These are phyloP conservation scores for Dendropsophus ebraccatus DNA, from an alignment of 2,113 vertebrate species.

Conservation along the genomic window DNA sequence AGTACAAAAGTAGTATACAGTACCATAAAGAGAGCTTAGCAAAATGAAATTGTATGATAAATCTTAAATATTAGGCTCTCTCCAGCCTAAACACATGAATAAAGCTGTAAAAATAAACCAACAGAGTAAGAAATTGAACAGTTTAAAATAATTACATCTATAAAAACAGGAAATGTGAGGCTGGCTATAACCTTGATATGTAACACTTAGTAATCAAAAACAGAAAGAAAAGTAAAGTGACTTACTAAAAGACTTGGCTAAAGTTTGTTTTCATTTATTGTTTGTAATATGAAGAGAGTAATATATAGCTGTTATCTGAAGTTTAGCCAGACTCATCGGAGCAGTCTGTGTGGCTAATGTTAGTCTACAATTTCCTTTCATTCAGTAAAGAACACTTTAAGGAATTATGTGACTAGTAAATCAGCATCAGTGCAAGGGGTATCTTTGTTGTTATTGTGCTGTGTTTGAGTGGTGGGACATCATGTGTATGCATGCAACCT, in stretches of 20 bases:
- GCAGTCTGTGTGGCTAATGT: neutral
- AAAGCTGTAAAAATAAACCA: slow-evolving; percentile 47
- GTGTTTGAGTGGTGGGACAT: too few relatives aligned
- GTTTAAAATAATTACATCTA: slow-evolving; percentile 43
- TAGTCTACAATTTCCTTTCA: slow-evolving; percentile 3
- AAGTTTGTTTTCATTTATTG: neutral
- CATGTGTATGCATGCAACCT: too few relatives aligned
- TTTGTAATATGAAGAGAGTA: neutral
- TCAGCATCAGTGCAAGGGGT: too few relatives aligned
- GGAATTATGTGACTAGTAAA: too few relatives aligned
- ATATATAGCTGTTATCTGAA: neutral
- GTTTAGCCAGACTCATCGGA: neutral
- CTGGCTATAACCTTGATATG: slow-evolving; percentile 5
- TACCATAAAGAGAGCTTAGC: slow-evolving; percentile 42
- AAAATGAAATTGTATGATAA: slow-evolving; percentile 50
- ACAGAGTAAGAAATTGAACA: slow-evolving; percentile 14
- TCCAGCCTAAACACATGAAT: slow-evolving; percentile 25
- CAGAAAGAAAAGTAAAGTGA: neutral
- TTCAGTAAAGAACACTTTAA: neutral
- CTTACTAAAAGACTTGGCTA: neutral
- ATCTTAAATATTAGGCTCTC: slow-evolving; percentile 40
- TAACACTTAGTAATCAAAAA: slow-evolving; percentile 5
- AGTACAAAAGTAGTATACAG: slow-evolving; percentile 22
- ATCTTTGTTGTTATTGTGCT: neutral
- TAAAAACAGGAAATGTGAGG: slow-evolving; percentile 39